phyloP scores from a whole-genome alignment of 2,113 vertebrate genomes.

The Pelecanus crispus region DNA sequence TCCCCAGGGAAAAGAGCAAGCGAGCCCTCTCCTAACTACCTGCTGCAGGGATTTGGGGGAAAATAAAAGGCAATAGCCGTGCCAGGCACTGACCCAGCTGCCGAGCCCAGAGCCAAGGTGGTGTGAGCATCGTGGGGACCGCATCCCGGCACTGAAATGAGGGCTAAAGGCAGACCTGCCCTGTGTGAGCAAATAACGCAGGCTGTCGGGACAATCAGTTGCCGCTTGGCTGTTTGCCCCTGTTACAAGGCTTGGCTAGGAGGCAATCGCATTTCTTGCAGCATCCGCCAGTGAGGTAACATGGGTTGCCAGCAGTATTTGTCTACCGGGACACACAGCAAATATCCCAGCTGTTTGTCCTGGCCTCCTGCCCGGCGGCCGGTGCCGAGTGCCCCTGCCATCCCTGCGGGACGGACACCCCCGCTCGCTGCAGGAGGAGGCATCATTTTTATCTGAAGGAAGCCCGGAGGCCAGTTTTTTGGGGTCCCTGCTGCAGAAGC shows the following conservation, averaged over 20 bases:
- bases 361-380: background rate
- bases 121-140: background rate
- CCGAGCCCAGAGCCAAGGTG: background rate
- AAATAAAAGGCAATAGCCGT: background rate
- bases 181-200: rapidly evolving
- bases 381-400: rapidly evolving
- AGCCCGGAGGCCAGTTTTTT: background rate
- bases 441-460: background rate
- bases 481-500: background rate
- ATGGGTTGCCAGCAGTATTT: background rate
- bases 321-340: rapidly evolving
- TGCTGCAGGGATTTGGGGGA: background rate
- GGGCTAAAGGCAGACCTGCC: background rate
- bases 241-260: background rate
- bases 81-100: too few relatives aligned
- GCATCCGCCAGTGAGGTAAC: background rate
- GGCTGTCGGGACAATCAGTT: background rate
- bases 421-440: rapidly evolving
- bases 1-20: rapidly evolving
- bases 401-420: background rate
- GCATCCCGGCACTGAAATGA: background rate
- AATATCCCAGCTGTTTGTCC: background rate
- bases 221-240: background rate
- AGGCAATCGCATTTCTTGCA: background rate
- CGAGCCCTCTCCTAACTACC: background rate